A percentile compares a stretch with the other conserved stretches of the same genome.
phyloP scores from a whole-genome alignment of 2,113 vertebrate genomes.

The Protomyctophum bolini region DNA sequence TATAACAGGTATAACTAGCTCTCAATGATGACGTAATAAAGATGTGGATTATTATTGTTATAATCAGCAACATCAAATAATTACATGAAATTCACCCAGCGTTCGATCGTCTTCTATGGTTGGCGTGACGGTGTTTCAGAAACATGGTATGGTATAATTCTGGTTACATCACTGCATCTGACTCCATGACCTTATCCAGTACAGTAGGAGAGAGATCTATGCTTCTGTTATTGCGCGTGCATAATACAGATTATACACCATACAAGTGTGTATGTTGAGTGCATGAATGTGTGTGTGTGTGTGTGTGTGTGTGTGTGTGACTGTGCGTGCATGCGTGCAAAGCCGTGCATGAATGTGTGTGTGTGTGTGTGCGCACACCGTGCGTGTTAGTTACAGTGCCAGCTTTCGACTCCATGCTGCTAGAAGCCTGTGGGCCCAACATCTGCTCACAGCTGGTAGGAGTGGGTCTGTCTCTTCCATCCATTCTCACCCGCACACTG shows the following conservation, averaged over 20 bases:
- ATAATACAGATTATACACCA: background rate
- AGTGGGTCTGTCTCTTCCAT: conserved; percentile 32
- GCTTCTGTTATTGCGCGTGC: background rate
- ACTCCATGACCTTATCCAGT: conserved; percentile 16
- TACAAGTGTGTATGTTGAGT: background rate
- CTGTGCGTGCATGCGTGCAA: background rate
- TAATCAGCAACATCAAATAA: too few species aligned
- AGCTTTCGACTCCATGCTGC: conserved; percentile 51
- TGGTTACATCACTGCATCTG: background rate
- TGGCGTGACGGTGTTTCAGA: too few species aligned
- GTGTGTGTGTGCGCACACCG: background rate
- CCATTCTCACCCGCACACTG: conserved; percentile 17
- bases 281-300: background rate
- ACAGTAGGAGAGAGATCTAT: background rate
- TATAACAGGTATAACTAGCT: too few species aligned
- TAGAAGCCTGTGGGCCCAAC: conserved; percentile 60
- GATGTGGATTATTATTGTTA: too few species aligned
- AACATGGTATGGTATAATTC: too few species aligned
- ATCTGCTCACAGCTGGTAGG: conserved; percentile 66
- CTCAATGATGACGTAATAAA: too few species aligned
- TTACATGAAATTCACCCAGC: too few species aligned
- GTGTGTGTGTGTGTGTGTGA: conserved; percentile 11
- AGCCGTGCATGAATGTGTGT: background rate
- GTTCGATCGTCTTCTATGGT: too few species aligned
- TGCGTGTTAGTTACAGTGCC: conserved; percentile 20